Evolutionary conservation across 2,113 vertebrate genomes (phyloP).

Genomic region (Hymenochirus boettgeri): DNA sequence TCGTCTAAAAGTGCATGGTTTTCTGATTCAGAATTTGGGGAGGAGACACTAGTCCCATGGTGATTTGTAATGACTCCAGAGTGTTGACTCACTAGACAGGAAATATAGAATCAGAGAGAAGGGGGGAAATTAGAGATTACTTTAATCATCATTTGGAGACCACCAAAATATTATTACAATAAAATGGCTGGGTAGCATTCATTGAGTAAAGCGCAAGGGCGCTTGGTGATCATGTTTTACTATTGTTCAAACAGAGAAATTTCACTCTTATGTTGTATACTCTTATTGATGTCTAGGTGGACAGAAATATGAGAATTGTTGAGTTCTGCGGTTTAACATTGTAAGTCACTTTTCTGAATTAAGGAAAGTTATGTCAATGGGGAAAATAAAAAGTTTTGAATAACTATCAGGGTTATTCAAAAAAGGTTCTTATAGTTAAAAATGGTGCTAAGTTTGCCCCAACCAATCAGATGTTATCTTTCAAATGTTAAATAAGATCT

Average conservation of each 20-base stretch:
- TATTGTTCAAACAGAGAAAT: neutral
- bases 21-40: constrained; percentile 97
- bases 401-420: no score
- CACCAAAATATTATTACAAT: neutral
- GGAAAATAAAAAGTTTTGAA: no score
- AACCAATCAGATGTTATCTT: no score
- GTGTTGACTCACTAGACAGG: constrained; percentile 87
- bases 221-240: neutral
- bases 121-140: constrained; percentile 19
- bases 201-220: neutral
- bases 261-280: no score
- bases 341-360: no score
- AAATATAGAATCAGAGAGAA: constrained; percentile 25
- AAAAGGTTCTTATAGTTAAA: no score
- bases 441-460: no score
- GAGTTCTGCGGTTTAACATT: no score
- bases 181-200: neutral
- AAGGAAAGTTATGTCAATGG: no score
- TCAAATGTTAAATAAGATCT: no score
- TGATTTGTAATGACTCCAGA: constrained; percentile 87
- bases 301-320: no score
- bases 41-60: constrained; percentile 72
- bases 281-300: no score
- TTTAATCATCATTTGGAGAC: neutral
- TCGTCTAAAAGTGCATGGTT: constrained; percentile 99